Evolutionary conservation across 2,888 invertebrate genomes (phyloP).

Genomic region (Mesochorus sp.): DNA sequence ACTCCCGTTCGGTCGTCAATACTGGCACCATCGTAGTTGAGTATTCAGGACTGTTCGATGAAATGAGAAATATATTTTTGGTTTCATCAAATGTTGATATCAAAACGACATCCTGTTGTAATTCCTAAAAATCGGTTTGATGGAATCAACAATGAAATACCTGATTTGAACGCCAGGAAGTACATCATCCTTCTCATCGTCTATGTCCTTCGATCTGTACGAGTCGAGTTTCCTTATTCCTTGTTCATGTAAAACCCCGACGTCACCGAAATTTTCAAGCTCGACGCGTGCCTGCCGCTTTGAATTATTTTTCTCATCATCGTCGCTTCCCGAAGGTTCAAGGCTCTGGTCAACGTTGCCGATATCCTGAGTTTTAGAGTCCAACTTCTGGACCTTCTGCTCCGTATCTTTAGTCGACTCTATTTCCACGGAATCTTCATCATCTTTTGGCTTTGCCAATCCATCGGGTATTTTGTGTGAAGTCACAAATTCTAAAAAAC

Average conservation of each 20-base stretch:
- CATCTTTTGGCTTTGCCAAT: slow-evolving; percentile 78
- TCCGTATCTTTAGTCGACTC: slow-evolving; percentile 72
- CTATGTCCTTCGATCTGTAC: slow-evolving; percentile 64
- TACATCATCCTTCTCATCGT: slow-evolving; percentile 69
- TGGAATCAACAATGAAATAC: slow-evolving; percentile 59
- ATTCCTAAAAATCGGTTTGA: too few species aligned
- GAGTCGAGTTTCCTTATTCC: slow-evolving; percentile 70
- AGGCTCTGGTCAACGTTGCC: slow-evolving; percentile 63
- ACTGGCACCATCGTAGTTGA: slow-evolving; percentile 79
- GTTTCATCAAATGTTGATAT: too few species aligned
- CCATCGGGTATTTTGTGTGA: slow-evolving; percentile 87
- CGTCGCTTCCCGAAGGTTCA: slow-evolving; percentile 64
- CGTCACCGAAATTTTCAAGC: slow-evolving; percentile 76
- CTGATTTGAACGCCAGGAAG: slow-evolving; percentile 76
- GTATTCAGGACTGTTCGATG: slow-evolving; percentile 77
- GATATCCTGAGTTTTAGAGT: slow-evolving; percentile 66
- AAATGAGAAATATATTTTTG: too few species aligned
- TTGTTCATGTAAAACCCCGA: slow-evolving; percentile 76
- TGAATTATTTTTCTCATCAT: slow-evolving; percentile 66
- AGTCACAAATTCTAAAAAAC: slow-evolving; percentile 85
- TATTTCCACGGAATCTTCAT: slow-evolving; percentile 67
- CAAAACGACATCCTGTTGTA: too few species aligned
- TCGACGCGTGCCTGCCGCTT: slow-evolving; percentile 75
- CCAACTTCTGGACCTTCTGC: slow-evolving; percentile 69
- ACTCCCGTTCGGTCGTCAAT: slow-evolving; percentile 77